Evolutionary conservation across 1,140 invertebrate species (phyloP), one percentile per base, ranked within the genome.

Genomic region (Palaemon carinicauda): DNA sequence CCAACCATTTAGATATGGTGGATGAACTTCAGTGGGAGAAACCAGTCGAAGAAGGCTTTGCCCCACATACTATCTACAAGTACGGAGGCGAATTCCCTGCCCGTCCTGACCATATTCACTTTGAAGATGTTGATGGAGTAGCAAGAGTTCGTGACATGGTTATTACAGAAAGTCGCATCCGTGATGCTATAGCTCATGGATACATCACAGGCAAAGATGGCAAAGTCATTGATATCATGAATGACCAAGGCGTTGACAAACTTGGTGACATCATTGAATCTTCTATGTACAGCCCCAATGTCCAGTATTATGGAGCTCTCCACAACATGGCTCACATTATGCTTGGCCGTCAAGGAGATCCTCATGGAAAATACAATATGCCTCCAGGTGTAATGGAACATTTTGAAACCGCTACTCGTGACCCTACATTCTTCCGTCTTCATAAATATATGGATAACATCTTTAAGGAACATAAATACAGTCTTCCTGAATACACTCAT

Each of bases 391-490:
- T 91, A 19, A 90, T 94, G 51, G 92, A 92, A 89, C 90, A 92
- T 75, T 90, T 90, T 52, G 90, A 91, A 75, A 94, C 94, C 19
- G 93, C 93, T 2, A 88, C 94, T 65, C 33, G 9, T 41, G 9
- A 41, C 9, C 33, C 33, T 9, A 41, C 56, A 4, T 65, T 82
- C 24, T 82, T 82, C 80, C 65, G 80, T n/a, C 80, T 95, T 5
- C 94, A 93, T 91, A 94, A 93, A 89, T 93, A 92, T 54, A 93
- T 95, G 86, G 87, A 94, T 1, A 90, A 91, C 9, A 41, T 41
- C 9, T 41, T 41, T 9, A 41, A 9, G 9, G 33, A 9, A 41
- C 91, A 92, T 89, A 89, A 90, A 54, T 84, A 90, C 9, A 41
- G 3, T 9, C 33, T 41, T 41, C 33, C 33, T 4, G 3, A 3